Percentiles rank a stretch among this genome's conserved stretches.
These are phyloP conservation scores for Cerceris ruficornis DNA, from an alignment of 2,888 invertebrate species.

Conservation along the genomic window DNA sequence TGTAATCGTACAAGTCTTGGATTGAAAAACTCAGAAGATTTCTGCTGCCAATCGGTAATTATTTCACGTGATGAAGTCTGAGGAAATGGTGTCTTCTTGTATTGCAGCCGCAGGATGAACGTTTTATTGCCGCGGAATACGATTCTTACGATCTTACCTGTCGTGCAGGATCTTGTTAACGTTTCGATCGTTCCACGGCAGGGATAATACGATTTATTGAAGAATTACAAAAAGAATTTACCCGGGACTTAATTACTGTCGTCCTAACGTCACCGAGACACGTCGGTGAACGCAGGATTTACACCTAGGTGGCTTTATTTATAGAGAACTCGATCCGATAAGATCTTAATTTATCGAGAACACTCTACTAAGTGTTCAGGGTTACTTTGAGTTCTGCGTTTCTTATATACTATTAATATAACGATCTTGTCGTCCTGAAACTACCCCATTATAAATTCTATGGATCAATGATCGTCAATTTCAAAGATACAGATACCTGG, in stretches of 20 bases:
- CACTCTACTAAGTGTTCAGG: too few relatives aligned
- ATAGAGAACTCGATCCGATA: not conserved
- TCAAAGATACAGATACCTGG: too few relatives aligned
- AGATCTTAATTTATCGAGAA: not conserved
- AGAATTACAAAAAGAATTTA: conserved; percentile 14
- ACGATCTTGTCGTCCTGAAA: too few relatives aligned
- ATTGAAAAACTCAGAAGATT: conserved; percentile 17
- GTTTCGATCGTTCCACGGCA: conserved; percentile 14
- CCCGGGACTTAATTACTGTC: conserved; percentile 4
- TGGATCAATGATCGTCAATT: too few relatives aligned
- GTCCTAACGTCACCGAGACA: not conserved
- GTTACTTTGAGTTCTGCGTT: too few relatives aligned
- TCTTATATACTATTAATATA: too few relatives aligned
- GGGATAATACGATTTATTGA: conserved; percentile 6
- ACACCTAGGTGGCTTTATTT: not conserved
- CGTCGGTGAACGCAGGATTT: not conserved
- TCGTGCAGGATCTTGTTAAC: conserved; percentile 31
- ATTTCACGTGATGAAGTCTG: conserved; percentile 36
- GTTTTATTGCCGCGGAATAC: conserved; percentile 42
- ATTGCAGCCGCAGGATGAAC: conserved; percentile 25
- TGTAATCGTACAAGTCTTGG: too few relatives aligned
- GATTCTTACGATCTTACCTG: conserved; percentile 34
- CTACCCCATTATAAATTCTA: too few relatives aligned
- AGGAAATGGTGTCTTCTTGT: conserved; percentile 32
- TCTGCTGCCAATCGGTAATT: conserved; percentile 31